phyloP scores from a whole-genome alignment of 2,113 vertebrate species.

The Apodemus speciosus region DNA sequence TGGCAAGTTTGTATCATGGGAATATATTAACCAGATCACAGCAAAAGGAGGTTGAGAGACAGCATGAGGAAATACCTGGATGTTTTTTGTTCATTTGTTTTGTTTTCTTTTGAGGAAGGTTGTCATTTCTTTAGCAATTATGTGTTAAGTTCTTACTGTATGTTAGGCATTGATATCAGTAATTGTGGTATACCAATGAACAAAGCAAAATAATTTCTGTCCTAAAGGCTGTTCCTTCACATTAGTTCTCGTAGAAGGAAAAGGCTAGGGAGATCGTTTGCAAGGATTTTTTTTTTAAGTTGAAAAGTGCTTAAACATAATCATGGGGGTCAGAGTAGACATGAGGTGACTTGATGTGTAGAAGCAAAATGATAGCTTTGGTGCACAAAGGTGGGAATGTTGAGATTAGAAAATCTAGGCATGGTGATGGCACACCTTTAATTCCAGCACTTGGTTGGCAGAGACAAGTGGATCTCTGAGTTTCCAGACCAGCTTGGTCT shows the following conservation, averaged over 20 bases:
- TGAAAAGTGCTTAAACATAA: constrained; percentile 14
- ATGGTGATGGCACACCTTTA: not conserved
- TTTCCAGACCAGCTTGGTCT: not conserved
- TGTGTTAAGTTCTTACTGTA: not conserved
- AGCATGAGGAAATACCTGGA: too few relatives aligned
- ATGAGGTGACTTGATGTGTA: not conserved
- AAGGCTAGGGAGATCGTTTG: not conserved
- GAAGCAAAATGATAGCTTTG: not conserved
- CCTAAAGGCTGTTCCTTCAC: not conserved
- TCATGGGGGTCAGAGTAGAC: not conserved
- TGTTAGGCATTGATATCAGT: not conserved
- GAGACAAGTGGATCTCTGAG: not conserved
- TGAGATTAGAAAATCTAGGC: not conserved
- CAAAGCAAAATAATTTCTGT: not conserved
- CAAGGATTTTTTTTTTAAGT: not conserved
- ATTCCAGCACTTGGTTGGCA: not conserved
- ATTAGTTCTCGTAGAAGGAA: not conserved
- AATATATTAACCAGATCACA: too few relatives aligned
- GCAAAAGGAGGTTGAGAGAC: too few relatives aligned
- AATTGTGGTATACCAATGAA: not conserved
- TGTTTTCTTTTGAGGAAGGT: not conserved
- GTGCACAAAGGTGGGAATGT: not conserved
- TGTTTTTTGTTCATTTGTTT: too few relatives aligned
- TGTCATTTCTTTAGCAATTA: not conserved
- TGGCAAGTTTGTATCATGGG: not conserved